phyloP scores from a whole-genome alignment of 2,113 vertebrate genomes.

The Callaeas wilsoni region DNA sequence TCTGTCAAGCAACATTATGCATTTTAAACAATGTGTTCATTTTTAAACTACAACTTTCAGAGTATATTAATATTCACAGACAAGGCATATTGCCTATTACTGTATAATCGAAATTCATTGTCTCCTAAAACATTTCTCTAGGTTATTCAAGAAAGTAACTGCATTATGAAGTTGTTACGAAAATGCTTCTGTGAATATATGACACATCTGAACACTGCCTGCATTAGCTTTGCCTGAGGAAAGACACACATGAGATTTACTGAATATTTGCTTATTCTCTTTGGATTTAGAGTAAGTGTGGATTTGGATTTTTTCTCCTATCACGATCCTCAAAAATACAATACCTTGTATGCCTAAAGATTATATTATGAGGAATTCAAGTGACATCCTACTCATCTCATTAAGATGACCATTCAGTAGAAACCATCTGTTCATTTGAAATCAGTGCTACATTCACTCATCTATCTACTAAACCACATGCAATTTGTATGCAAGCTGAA shows the following conservation, averaged over 20 bases:
- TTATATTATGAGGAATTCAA: background rate
- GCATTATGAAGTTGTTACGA: background rate
- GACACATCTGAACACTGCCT: background rate
- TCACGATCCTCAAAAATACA: background rate
- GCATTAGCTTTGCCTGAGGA: background rate
- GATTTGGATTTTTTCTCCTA: background rate
- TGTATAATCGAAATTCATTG: background rate
- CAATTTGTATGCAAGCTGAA: slow-evolving; percentile 67
- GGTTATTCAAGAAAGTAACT: background rate
- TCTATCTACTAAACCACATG: slow-evolving; percentile 34
- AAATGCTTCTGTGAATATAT: background rate
- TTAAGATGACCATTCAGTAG: slow-evolving; percentile 55
- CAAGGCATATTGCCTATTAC: background rate
- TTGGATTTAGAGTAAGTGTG: background rate
- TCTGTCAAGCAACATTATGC: background rate
- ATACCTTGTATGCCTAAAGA: background rate
- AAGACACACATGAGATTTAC: background rate
- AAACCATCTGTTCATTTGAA: slow-evolving; percentile 53
- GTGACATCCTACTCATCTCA: slow-evolving; percentile 30
- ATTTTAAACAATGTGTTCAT: background rate
- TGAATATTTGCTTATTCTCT: background rate
- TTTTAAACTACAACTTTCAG: background rate
- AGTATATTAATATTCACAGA: background rate
- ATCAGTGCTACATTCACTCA: slow-evolving; percentile 24
- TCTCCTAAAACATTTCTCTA: background rate